phyloP scores from a whole-genome alignment of 2,888 invertebrate genomes.

The Pachliopta kotzebuea region DNA sequence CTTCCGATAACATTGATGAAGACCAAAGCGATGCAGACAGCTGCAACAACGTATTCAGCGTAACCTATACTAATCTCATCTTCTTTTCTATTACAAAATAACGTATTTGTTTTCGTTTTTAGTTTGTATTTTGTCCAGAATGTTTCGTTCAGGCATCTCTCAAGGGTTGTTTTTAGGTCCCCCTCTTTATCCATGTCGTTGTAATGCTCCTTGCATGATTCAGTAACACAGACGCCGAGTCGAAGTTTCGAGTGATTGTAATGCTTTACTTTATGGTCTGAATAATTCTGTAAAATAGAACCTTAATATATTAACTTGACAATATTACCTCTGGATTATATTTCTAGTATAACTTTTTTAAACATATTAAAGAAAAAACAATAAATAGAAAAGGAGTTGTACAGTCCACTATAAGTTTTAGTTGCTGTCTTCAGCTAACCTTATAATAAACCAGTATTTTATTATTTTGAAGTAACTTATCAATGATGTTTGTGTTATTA shows the following conservation, averaged over 20 bases:
- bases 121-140: conserved; percentile 50
- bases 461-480: no score
- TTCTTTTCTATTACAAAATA: conserved; percentile 49
- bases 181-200: conserved; percentile 31
- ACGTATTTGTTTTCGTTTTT: conserved; percentile 44
- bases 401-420: no score
- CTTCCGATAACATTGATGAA: conserved; percentile 54
- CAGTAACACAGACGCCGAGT: conserved; percentile 41
- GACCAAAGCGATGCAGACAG: conserved; percentile 49
- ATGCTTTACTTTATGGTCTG: conserved; percentile 35
- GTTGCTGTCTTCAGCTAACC: no score
- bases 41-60: conserved; percentile 49
- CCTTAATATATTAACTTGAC: no score
- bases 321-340: no score
- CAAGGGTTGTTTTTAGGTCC: conserved; percentile 35
- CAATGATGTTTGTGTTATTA: no score
- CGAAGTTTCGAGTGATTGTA: conserved; percentile 41
- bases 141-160: conserved; percentile 46
- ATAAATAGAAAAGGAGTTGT: no score
- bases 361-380: no score
- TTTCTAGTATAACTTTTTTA: no score
- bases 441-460: no score
- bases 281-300: conserved; percentile 40
- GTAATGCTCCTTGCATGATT: conserved; percentile 34
- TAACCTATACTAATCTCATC: conserved; percentile 42